Evolutionary conservation across 1,140 invertebrate genomes (phyloP).

Genomic region (Drosophila saltans): DNA sequence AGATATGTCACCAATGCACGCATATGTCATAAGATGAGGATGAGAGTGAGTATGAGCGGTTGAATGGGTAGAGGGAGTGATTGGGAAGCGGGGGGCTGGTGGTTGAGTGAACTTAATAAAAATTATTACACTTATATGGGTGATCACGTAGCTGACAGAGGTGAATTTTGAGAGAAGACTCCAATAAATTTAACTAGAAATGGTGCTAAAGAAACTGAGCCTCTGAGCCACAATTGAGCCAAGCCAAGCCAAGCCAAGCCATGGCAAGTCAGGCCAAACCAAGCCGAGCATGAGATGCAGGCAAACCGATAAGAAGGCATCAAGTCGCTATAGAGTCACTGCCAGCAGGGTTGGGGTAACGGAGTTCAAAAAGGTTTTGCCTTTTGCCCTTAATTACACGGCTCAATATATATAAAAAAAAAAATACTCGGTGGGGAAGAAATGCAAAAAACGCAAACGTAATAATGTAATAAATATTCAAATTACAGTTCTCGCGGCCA

Average conservation of each 20-base stretch:
- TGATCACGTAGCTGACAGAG: slow-evolving; percentile 71
- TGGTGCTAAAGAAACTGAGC: slow-evolving; percentile 34
- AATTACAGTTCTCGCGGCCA: slow-evolving; percentile 65
- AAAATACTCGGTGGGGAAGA: neutral
- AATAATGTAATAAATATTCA: slow-evolving; percentile 81
- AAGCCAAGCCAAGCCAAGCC: neutral
- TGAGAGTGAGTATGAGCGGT: neutral
- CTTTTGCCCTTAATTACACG: slow-evolving; percentile 53
- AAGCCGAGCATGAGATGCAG: slow-evolving; percentile 37
- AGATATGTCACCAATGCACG: slow-evolving; percentile 66
- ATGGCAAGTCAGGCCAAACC: neutral
- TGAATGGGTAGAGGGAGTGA: no score
- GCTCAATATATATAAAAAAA: slow-evolving; percentile 30
- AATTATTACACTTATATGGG: slow-evolving; percentile 82
- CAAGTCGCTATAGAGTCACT: slow-evolving; percentile 23
- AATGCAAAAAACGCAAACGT: slow-evolving; percentile 17
- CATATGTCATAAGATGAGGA: slow-evolving; percentile 68
- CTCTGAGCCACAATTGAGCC: slow-evolving; percentile 6
- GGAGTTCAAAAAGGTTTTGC: slow-evolving; percentile 11
- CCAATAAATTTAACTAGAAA: slow-evolving; percentile 76
- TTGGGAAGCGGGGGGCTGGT: no score
- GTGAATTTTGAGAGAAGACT: slow-evolving; percentile 21
- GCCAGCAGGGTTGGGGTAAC: neutral
- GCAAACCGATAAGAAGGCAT: slow-evolving; percentile 40
- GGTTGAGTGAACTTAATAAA: slow-evolving; percentile 66